Evolutionary conservation across 2,888 invertebrate species (phyloP).

Genomic region (Falcaria lacertinaria): DNA sequence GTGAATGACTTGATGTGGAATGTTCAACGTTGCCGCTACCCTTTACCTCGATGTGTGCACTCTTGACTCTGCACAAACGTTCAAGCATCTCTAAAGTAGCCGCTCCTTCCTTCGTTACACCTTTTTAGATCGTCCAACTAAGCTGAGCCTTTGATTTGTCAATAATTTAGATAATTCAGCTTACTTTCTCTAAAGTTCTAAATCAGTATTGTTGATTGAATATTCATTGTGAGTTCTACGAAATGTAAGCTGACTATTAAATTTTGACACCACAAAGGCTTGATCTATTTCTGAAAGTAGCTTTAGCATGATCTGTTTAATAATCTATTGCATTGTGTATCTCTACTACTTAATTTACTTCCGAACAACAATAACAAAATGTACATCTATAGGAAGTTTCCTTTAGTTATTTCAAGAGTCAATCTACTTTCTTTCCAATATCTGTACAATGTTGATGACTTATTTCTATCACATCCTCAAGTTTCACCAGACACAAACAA

Average conservation of each 20-base stretch:
- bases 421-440: conserved; percentile 17
- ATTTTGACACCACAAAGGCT: conserved; percentile 52
- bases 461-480: conserved; percentile 2
- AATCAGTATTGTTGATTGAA: neutral
- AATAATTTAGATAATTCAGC: conserved; percentile 19
- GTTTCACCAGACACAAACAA: conserved; percentile 1
- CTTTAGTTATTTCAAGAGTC: neutral
- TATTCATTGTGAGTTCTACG: conserved; percentile 5
- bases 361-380: too few relatives aligned
- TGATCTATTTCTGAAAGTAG: conserved; percentile 44
- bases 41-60: conserved; percentile 67
- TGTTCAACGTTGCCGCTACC: conserved; percentile 59
- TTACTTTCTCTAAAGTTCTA: conserved; percentile 2
- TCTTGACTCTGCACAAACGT: conserved; percentile 64
- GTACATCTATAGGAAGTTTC: conserved; percentile 20
- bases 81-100: conserved; percentile 59
- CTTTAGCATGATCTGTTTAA: conserved; percentile 59
- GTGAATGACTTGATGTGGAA: conserved; percentile 74
- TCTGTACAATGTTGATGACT: conserved; percentile 19
- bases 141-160: conserved; percentile 54
- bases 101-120: conserved; percentile 79
- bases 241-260: conserved; percentile 2
- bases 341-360: conserved; percentile 20
- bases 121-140: conserved; percentile 78
- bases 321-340: conserved; percentile 45